phyloP scores from a whole-genome alignment of 2,797 vertebrate genomes.

The Meda fulgida region DNA sequence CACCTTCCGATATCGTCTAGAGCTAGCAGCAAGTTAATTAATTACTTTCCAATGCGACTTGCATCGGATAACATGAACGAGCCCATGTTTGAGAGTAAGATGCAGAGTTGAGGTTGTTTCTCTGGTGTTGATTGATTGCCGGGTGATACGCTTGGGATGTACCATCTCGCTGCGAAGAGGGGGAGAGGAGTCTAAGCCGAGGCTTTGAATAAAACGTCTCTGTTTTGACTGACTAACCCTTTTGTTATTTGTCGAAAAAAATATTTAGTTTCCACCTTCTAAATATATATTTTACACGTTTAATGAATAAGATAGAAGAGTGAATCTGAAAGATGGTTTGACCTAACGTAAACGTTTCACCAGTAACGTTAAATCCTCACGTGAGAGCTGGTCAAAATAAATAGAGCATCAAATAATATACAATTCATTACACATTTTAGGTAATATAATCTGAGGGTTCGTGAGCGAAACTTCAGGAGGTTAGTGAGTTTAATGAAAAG shows the following conservation, averaged over 20 bases:
- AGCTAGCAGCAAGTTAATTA: not conserved
- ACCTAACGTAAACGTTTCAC: not conserved
- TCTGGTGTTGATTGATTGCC: conserved; percentile 50
- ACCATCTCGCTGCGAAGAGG: conserved; percentile 32
- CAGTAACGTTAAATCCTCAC: conserved; percentile 36
- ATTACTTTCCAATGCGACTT: not conserved
- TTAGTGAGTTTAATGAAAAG: not conserved
- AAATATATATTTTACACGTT: not conserved
- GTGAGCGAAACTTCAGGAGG: not conserved
- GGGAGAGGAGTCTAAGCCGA: not conserved
- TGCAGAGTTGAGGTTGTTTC: conserved; percentile 16
- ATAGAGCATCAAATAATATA: not conserved
- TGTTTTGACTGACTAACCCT: conserved; percentile 49
- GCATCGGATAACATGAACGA: not conserved
- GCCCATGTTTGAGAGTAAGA: conserved; percentile 7
- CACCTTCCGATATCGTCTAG: conserved; percentile 11
- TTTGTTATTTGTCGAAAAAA: conserved; percentile 21
- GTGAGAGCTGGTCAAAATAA: conserved; percentile 23
- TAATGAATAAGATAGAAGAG: not conserved
- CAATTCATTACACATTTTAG: not conserved
- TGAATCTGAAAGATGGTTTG: not conserved
- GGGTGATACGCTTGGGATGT: conserved; percentile 52
- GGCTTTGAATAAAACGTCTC: conserved; percentile 27
- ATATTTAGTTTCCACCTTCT: not conserved
- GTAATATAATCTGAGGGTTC: not conserved